Percentiles rank a stretch among this genome's conserved stretches.
Evolutionary conservation across 2,888 invertebrate genomes (phyloP).

Genomic region (Heteromurus nitidus): DNA sequence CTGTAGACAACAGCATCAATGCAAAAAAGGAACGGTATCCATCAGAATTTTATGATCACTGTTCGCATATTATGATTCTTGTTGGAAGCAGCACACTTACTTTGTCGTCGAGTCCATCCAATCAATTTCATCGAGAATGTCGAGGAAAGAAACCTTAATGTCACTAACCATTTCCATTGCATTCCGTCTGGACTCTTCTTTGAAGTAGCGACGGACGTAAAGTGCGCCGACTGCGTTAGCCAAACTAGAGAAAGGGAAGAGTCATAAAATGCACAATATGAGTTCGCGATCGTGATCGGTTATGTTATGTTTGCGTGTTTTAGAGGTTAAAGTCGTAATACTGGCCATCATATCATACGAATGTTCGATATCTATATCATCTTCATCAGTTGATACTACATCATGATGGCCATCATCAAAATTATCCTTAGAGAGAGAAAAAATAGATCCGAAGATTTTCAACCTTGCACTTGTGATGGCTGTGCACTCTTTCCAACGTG

Average conservation of each 20-base stretch:
- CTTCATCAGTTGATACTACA: neutral
- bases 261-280: too few relatives aligned
- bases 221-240: constrained; percentile 82
- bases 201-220: constrained; percentile 91
- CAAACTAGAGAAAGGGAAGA: constrained; percentile 73
- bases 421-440: neutral
- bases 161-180: constrained; percentile 92
- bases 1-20: constrained; percentile 35
- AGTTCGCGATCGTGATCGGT: too few relatives aligned
- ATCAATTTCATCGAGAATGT: constrained; percentile 84
- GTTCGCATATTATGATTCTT: constrained; percentile 71
- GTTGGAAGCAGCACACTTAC: constrained; percentile 70
- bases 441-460: constrained; percentile 3
- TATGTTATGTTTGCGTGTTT: too few relatives aligned
- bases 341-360: too few relatives aligned
- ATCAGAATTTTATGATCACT: too few relatives aligned
- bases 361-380: too few relatives aligned
- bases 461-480: constrained; percentile 72
- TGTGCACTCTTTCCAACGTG: constrained; percentile 84
- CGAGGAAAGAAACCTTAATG: constrained; percentile 87
- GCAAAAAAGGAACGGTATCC: neutral
- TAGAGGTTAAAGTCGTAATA: too few relatives aligned
- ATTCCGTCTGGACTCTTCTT: constrained; percentile 87
- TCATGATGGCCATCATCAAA: constrained; percentile 9
- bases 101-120: constrained; percentile 95